Base-by-base conservation (phyloP, 2,888 invertebrate genomes). In the Rambutsinella grinnellia region DNA sequence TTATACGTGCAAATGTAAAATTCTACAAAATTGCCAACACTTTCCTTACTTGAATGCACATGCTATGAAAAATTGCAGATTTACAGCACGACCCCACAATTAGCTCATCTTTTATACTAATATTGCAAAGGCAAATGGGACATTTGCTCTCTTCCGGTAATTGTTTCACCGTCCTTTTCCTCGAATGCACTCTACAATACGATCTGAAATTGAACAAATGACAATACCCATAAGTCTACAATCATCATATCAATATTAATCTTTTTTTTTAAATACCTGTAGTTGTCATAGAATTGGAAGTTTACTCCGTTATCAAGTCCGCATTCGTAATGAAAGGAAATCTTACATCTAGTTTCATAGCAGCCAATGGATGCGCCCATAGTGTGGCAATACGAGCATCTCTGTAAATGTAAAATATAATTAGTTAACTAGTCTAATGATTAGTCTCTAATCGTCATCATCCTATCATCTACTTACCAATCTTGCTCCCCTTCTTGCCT, bases 351-450 rank as follows among this genome's bases (percentile, higher is more conserved):
- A 0, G 83, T 77, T 1, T 90, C 86, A 24, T 89, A 89, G 85
- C 95, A 95, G 0, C 92, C 92, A 2, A 95, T 88, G 0, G 92
- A 93, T 0, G 95, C 94, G 0, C 92, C 92, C 0, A 68, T 85
- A 27, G 88, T 87, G 13, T 87, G 87, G 85, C 95, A 95, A 85
- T 90, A 93, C 2, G 87, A 88, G 84, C 95, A 95, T 84, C 84
- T 86, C 93, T 94, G 87, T 13, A 54, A 44, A 15, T n/a, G 28
- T 60, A 47, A 47, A 17, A 53, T 13, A 57, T 27, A 23, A 21
- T 3, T 3, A 54, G 6, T 19, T 5, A n/a, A n/a, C n/a, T n/a
- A n/a, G n/a, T n/a, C n/a, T n/a, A n/a, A n/a, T n/a, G n/a, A n/a
- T n/a, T 19, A 23, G 23, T 17, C 54, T 21, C 24, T 23, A 23